phyloP scores from a whole-genome alignment of 1,140 invertebrate genomes.

The Helicoverpa armigera region DNA sequence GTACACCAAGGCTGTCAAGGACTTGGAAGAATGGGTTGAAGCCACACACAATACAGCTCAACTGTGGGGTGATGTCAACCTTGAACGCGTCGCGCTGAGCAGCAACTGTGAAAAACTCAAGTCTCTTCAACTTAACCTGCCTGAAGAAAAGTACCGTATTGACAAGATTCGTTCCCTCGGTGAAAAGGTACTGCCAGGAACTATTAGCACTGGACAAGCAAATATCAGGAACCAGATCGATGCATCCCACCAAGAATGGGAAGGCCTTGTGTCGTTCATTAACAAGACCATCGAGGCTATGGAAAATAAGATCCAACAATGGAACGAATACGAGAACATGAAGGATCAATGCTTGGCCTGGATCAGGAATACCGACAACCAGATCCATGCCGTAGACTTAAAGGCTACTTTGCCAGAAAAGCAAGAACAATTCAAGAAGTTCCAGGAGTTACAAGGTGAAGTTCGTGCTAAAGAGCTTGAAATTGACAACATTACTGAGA shows the following conservation, averaged over 20 bases:
- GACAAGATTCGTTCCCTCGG: slow-evolving; percentile 93
- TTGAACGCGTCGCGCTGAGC: slow-evolving; percentile 95
- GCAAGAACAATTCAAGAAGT: slow-evolving; percentile 92
- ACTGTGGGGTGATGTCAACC: slow-evolving; percentile 94
- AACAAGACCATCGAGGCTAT: slow-evolving; percentile 92
- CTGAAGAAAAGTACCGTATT: slow-evolving; percentile 95
- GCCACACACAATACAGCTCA: slow-evolving; percentile 94
- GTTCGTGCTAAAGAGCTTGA: slow-evolving; percentile 96
- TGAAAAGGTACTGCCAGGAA: slow-evolving; percentile 96
- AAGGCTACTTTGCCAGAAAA: slow-evolving; percentile 95
- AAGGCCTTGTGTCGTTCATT: slow-evolving; percentile 92
- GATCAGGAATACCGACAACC: slow-evolving; percentile 95
- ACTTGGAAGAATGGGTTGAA: slow-evolving; percentile 96
- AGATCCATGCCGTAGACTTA: slow-evolving; percentile 95
- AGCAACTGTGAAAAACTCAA: slow-evolving; percentile 97
- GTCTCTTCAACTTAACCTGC: slow-evolving; percentile 92
- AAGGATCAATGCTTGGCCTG: slow-evolving; percentile 95
- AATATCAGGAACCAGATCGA: slow-evolving; percentile 95
- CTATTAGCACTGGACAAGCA: slow-evolving; percentile 93
- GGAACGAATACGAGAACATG: slow-evolving; percentile 96
- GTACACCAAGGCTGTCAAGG: slow-evolving; percentile 95
- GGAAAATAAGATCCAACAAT: slow-evolving; percentile 94
- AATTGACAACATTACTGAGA: slow-evolving; percentile 96
- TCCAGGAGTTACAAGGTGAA: slow-evolving; percentile 94
- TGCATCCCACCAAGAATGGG: slow-evolving; percentile 96